Base-by-base conservation (phyloP, 2,888 invertebrate species). In the Philereme transversata region DNA sequence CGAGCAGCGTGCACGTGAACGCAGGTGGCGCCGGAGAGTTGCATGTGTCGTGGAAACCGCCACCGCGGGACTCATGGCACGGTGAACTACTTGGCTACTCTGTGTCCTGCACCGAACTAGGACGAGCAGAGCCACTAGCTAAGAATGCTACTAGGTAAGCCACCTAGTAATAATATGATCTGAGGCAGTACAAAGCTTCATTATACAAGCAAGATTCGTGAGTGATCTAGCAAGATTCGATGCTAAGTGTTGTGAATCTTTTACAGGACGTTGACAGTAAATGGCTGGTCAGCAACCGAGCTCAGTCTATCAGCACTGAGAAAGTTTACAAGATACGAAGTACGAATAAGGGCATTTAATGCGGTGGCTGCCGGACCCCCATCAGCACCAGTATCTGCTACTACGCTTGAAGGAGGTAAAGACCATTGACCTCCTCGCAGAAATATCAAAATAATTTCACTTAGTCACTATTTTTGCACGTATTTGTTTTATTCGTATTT, bases 321-420 rank as follows among this genome's bases (percentile, higher is more conserved):
- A 60, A 96, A 97, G 78, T 97, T 96, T 79, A 96, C 97, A 0
- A 94, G 96, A 53, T 97, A 97, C 82, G 95, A 95, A 57, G 94
- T 97, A 6, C 94, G 96, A 2, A 95, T 97, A 33, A 93, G 96
- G 64, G 97, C 97, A 0, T 97, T 96, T 82, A 97, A 97, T 83
- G 94, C 94, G 0, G 95, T 96, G 41, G 97, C 97, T 0, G 95
- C 95, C 48, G 97, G 97, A 0, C 96, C 97, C 0, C 92, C 95
- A 0, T 96, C 96, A 4, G 93, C 94, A 5, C 94, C 96, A 0
- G 93, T 95, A 9, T 90, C 94, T 10, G 95, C 95, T 9, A 95
- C 95, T 36, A 96, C 96, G 4, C 88, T 95, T 46, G 96, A 96
- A 90, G 96, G 96, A 92, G 95, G 95, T 95, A 77, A 71, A 60